A percentile compares a stretch with the other conserved stretches of the same genome.
Conservation (phyloP, 2,888 invertebrate species). For the Lottia gigantea region DNA sequence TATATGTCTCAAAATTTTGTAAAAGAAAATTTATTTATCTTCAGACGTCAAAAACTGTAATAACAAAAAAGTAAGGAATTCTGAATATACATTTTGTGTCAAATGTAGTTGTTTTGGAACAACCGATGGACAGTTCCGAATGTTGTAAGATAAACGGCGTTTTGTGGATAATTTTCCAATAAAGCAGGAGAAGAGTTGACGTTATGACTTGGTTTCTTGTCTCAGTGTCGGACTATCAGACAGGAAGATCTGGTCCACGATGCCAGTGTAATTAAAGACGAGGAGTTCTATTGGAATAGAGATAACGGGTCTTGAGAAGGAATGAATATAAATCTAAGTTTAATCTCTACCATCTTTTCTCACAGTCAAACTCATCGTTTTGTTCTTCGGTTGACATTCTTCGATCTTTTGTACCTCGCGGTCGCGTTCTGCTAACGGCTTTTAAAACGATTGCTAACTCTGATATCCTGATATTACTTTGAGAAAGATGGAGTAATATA, state of each 20-base stretch:
- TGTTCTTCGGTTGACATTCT: not conserved
- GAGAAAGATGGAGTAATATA: no score
- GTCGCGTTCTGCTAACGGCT: no score
- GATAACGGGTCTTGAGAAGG: conserved; percentile 12
- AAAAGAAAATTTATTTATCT: no score
- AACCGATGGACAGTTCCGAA: no score
- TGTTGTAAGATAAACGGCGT: conserved; percentile 18
- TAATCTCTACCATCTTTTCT: not conserved
- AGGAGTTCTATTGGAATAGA: conserved; percentile 14
- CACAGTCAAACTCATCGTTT: not conserved
- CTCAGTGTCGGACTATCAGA: conserved; percentile 27
- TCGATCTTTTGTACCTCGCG: no score
- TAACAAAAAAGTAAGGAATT: no score
- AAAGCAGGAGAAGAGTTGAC: conserved; percentile 17
- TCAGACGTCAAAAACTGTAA: no score
- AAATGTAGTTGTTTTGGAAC: no score
- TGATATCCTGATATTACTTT: no score
- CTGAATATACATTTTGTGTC: no score
- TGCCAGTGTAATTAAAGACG: conserved; percentile 34
- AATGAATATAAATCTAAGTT: not conserved
- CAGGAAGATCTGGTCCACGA: conserved; percentile 28
- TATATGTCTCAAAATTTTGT: no score
- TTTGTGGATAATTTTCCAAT: conserved; percentile 24
- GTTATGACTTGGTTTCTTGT: conserved; percentile 3
- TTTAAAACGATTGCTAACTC: no score